Base-by-base conservation (phyloP, 1,140 invertebrate genomes). In the Philopotamus ludificatus region DNA sequence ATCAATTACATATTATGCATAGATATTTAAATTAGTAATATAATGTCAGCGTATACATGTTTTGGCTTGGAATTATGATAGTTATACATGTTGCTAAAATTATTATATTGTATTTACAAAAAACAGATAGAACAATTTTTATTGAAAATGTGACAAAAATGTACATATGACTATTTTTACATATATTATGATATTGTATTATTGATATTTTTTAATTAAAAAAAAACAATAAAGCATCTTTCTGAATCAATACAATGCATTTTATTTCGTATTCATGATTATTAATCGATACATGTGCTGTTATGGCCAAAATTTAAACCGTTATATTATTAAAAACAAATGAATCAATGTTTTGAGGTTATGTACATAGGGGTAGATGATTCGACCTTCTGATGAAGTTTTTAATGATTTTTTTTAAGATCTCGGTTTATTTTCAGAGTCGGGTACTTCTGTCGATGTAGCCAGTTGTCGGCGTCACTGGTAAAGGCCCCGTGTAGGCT, bases 141-240 rank as follows among this genome's bases (percentile, higher is more conserved):
- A 54, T 20, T 54, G 51, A 34, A 34, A 18, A 54, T 28, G 26
- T 54, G 51, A 34, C 41, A 20, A 34, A 34, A 34, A 18, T 54
- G 3, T 34, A 49, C 23, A 49, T 16, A 49, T 49, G 23, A 21
- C 3, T 16, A 9, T 49, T 21, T 49, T 21, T 16, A 16, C 12
- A 44, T 44, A 12, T 47, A 47, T 47, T 15, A 47, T 15, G 10
- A 47, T 47, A 15, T 47, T 12, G 10, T 47, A 47, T 15, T 20
- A 47, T 15, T 47, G 44, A 47, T 15, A 47, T 47, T 20, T 47
- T 47, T 8, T 39, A 8, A 39, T 39, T 47, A 47, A 47, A 47
- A 7, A 47, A 47, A 15, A 47, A 12, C 10, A 15, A 47, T 15
- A 15, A 15, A 47, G 10, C 10, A 15, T 4, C 18, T 15, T 47